These are phyloP conservation scores for Leptodactylus fallax DNA, from an alignment of 2,797 vertebrate species.

Conservation along the genomic window DNA sequence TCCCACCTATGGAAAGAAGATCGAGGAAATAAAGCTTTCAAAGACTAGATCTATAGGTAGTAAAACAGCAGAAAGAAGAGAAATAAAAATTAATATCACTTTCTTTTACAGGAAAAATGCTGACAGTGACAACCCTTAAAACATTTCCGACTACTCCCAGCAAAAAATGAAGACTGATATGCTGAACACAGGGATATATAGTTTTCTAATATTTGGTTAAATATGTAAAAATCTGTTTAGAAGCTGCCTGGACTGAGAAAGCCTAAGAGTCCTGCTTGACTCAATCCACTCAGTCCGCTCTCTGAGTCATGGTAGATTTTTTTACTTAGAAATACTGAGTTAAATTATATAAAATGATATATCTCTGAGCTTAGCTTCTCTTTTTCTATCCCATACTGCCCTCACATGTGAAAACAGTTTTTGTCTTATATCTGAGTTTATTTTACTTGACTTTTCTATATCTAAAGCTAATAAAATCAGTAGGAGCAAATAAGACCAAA, in stretches of 20 bases:
- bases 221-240: too few species aligned
- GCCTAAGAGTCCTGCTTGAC: background rate
- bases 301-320: background rate
- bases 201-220: too few species aligned
- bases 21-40: background rate
- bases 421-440: too few species aligned
- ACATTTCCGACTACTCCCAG: background rate
- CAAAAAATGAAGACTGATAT: too few species aligned
- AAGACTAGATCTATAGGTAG: background rate
- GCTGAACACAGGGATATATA: too few species aligned
- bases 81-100: background rate
- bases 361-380: background rate
- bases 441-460: too few species aligned
- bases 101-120: too few species aligned
- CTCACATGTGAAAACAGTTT: background rate
- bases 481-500: background rate
- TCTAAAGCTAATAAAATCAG: too few species aligned
- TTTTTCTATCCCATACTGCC: background rate
- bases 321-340: background rate
- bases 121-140: background rate
- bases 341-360: background rate
- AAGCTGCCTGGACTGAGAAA: background rate
- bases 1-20: conserved; percentile 4
- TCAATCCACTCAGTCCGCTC: too few species aligned
- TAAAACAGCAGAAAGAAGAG: background rate